Conservation (phyloP, 2,888 invertebrate species). For the Zygogramma bicolorata region DNA sequence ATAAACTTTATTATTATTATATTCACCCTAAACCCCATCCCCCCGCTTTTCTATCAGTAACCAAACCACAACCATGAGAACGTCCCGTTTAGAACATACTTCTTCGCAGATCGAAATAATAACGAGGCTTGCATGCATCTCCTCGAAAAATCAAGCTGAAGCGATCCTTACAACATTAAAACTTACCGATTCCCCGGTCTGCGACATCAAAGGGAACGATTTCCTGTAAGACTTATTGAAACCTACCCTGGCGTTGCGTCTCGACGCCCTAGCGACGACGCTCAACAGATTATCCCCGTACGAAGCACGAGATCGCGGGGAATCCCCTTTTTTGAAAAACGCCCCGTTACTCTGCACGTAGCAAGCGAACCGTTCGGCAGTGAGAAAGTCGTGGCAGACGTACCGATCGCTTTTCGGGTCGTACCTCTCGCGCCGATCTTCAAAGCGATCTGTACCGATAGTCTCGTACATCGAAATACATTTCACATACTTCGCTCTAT, state of each 20-base stretch:
- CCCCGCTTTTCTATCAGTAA: neutral
- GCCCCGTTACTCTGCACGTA: constrained; percentile 44
- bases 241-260: constrained; percentile 37
- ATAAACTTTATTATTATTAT: no score
- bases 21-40: no score
- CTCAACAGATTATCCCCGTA: constrained; percentile 30
- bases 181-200: constrained; percentile 48
- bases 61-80: neutral
- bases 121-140: neutral
- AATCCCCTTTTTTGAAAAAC: constrained; percentile 21
- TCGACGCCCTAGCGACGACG: constrained; percentile 16
- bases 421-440: constrained; percentile 16
- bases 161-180: neutral
- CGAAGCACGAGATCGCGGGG: constrained; percentile 18
- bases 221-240: constrained; percentile 46
- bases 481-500: constrained; percentile 10
- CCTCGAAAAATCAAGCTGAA: neutral
- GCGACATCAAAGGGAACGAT: constrained; percentile 51
- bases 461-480: constrained; percentile 44
- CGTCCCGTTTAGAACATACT: neutral
- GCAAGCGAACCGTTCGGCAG: constrained; percentile 53
- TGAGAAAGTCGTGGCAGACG: constrained; percentile 56
- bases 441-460: constrained; percentile 19
- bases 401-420: constrained; percentile 46
- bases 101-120: neutral